Percentiles rank a stretch among this genome's conserved stretches.
Evolutionary conservation across 2,797 vertebrate genomes (phyloP).

Genomic region (Poecile montanus): DNA sequence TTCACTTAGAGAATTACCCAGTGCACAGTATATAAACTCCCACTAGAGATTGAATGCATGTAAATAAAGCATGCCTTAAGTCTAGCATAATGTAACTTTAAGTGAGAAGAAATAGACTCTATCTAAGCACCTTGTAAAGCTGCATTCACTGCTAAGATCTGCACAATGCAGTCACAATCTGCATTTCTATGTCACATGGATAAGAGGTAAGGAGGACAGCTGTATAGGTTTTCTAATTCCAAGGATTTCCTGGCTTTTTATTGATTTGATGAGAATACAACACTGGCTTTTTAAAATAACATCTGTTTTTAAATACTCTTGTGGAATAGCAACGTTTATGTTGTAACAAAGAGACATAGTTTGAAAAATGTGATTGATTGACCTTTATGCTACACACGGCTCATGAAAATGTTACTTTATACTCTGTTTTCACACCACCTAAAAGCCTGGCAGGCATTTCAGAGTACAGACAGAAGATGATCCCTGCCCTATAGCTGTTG

Average conservation of each 20-base stretch:
- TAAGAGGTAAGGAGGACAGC: constrained; percentile 33
- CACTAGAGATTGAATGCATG: constrained; percentile 67
- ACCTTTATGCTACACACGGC: constrained; percentile 8
- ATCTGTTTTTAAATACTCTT: constrained; percentile 29
- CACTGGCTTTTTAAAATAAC: not conserved
- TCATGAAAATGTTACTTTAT: constrained; percentile 16
- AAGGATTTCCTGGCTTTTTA: constrained; percentile 51
- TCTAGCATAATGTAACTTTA: constrained; percentile 69
- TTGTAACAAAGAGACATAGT: constrained; percentile 12
- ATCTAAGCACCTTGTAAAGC: constrained; percentile 46
- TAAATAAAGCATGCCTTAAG: constrained; percentile 67
- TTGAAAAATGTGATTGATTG: constrained; percentile 25
- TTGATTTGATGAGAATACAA: constrained; percentile 32
- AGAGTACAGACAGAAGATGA: constrained; percentile 2
- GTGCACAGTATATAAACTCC: constrained; percentile 69
- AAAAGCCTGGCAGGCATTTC: constrained; percentile 43
- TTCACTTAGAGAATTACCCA: constrained; percentile 61
- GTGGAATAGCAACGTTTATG: not conserved
- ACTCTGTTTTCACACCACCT: constrained; percentile 26
- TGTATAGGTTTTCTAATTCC: constrained; percentile 45
- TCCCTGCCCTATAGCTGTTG: not conserved
- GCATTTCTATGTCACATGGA: constrained; percentile 45
- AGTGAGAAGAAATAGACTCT: constrained; percentile 63
- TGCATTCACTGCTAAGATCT: constrained; percentile 30
- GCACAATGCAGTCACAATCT: constrained; percentile 42